A percentile compares a stretch with the other conserved stretches of the same genome.
Evolutionary conservation across 30 jellyfish, hydroid and myxozoan species (phyloP).

Genomic region (Aurelia aurita complex sp. Pacific): DNA sequence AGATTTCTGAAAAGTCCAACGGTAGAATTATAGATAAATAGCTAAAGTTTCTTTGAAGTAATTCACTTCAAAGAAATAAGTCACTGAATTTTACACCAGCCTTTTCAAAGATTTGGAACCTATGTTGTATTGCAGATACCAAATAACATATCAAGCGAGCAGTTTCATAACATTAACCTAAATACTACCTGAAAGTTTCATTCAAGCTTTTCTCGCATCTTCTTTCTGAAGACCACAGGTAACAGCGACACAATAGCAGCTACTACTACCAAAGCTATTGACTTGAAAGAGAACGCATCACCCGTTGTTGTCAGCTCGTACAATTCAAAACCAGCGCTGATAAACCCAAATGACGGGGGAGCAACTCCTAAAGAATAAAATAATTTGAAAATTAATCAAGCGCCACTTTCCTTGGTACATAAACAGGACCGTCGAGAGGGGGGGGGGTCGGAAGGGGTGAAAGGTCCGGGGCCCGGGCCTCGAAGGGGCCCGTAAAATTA

Average conservation of each 20-base stretch:
- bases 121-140: no score
- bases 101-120: no score
- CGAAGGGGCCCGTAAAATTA: no score
- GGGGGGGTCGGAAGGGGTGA: no score
- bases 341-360: constrained; percentile 95
- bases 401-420: no score
- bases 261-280: constrained; percentile 70
- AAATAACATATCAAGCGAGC: not conserved
- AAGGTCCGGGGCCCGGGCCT: no score
- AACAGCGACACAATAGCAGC: constrained; percentile 82
- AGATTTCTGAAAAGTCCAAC: no score
- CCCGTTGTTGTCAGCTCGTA: constrained; percentile 93
- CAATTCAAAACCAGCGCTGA: constrained; percentile 95
- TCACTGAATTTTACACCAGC: no score
- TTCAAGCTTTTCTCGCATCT: constrained; percentile 61
- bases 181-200: not conserved
- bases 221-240: constrained; percentile 81
- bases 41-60: no score
- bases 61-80: no score
- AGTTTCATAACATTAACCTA: not conserved
- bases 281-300: constrained; percentile 91
- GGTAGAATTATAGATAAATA: no score
- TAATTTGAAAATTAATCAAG: not conserved
- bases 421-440: no score
- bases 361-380: constrained; percentile 77